phyloP scores from a whole-genome alignment of 2,797 vertebrate species.

The Urophycis tenuis region DNA sequence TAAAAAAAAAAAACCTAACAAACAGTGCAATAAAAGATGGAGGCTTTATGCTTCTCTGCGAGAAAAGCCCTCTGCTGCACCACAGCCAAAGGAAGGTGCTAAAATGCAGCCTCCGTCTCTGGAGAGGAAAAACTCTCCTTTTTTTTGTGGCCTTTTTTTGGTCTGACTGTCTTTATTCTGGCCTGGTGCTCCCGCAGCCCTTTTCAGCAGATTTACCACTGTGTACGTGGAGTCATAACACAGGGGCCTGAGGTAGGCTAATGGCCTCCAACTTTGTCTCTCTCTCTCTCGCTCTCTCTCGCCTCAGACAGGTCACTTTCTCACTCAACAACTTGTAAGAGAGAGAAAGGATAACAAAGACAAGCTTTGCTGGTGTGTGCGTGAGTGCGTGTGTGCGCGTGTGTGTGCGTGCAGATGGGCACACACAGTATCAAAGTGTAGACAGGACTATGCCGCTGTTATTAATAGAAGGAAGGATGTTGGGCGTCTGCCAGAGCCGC shows the following conservation, averaged over 20 bases:
- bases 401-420: neutral
- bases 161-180: conserved; percentile 4
- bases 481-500: neutral
- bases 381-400: neutral
- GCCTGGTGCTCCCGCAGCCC: conserved; percentile 14
- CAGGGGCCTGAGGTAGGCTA: conserved; percentile 45
- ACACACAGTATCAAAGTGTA: neutral
- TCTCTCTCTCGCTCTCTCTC: conserved; percentile 33
- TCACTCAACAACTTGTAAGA: neutral
- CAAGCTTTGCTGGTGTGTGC: neutral
- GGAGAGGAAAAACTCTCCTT: conserved; percentile 6
- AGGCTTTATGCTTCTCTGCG: conserved; percentile 36
- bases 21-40: conserved; percentile 22
- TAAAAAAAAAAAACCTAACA: conserved; percentile 35
- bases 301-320: conserved; percentile 6
- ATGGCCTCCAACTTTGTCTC: conserved; percentile 48
- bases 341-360: neutral
- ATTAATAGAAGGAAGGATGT: neutral
- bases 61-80: conserved; percentile 43
- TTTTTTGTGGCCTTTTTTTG: neutral
- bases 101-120: conserved; percentile 29
- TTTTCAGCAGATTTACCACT: conserved; percentile 40
- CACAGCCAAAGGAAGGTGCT: conserved; percentile 44
- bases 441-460: neutral
- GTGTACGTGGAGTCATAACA: conserved; percentile 59